Evolutionary conservation across 2,113 vertebrate species (phyloP), one percentile per base, ranked within the genome.

Genomic region (Gobius niger): DNA sequence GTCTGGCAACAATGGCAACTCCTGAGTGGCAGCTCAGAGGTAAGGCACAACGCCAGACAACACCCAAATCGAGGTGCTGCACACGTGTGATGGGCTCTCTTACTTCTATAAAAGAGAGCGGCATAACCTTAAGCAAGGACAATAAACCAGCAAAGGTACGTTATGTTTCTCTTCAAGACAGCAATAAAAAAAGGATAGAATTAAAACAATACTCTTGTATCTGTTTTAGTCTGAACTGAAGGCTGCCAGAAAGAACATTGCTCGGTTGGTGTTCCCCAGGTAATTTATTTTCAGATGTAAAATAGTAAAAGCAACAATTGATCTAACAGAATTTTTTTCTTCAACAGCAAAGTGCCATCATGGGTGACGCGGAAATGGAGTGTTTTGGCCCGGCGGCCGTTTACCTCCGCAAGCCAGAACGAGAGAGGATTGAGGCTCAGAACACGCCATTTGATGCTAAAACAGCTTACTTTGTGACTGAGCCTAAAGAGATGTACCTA

Each of bases 381-480:
- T 53, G 87, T 41, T 98, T 95, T 73, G 96, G 96, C 73, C 47
- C 62, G 57, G 96, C 96, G 0, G 90, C 94, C 73, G 9, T 92
- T 0, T 98, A 76, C 82, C 94, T 98, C 86, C 91, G 95, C 0
- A 98, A 97, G 46, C 88, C 94, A 49, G 96, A 96, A 40, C 93
- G 81, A 69, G 96, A 98, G 78, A 82, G 95, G 11, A 85, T 96
- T 0, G 94, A 95, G 51, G 86, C 91, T 66, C 91, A 93, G 19
- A 92, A 93, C 63, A 92, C 67, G 52, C 95, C 95, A 1, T 97
- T 96, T 13, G 95, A 97, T 85, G 96, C 95, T 24, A 97, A 96
- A 84, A 15, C 92, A 0, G 91, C 95, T 0, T 94, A 86, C 60
- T 98, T 91, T 78, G 94, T 96, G 76, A 14, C 0, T 1, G 93